These are phyloP conservation scores for Synergus laeviventris DNA, from an alignment of 2,888 invertebrate genomes.

Conservation along the genomic window DNA sequence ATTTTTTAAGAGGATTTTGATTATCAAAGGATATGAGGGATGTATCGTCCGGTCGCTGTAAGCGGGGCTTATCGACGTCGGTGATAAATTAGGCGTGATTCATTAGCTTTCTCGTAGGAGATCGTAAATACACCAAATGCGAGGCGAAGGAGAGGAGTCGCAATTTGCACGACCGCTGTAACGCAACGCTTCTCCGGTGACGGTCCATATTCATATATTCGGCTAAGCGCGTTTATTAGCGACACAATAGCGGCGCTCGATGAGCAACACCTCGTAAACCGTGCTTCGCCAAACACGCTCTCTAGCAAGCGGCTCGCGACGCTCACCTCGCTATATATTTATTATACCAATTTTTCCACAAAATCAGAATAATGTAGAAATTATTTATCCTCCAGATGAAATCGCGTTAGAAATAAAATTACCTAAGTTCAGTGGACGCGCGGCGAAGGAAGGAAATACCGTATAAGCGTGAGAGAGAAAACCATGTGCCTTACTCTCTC, in stretches of 20 bases:
- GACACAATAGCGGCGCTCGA: conserved; percentile 67
- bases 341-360: conserved; percentile 6
- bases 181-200: conserved; percentile 47
- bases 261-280: conserved; percentile 72
- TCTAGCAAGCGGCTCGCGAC: conserved; percentile 48
- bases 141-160: conserved; percentile 51
- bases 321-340: conserved; percentile 29
- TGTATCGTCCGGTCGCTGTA: conserved; percentile 27
- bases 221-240: conserved; percentile 72
- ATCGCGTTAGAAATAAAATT: not conserved
- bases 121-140: conserved; percentile 34
- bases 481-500: too few species aligned
- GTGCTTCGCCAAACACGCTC: conserved; percentile 60
- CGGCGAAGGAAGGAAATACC: too few species aligned
- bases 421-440: too few species aligned
- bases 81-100: conserved; percentile 40
- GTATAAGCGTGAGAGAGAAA: too few species aligned
- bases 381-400: not conserved
- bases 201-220: conserved; percentile 69
- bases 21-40: conserved; percentile 35
- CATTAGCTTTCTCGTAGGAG: conserved; percentile 39
- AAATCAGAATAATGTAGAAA: not conserved
- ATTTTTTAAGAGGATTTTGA: conserved; percentile 12
- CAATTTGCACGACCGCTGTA: conserved; percentile 53
- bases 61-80: conserved; percentile 34